Conservation (phyloP, 2,113 vertebrate genomes). For the Narcine bancroftii region DNA sequence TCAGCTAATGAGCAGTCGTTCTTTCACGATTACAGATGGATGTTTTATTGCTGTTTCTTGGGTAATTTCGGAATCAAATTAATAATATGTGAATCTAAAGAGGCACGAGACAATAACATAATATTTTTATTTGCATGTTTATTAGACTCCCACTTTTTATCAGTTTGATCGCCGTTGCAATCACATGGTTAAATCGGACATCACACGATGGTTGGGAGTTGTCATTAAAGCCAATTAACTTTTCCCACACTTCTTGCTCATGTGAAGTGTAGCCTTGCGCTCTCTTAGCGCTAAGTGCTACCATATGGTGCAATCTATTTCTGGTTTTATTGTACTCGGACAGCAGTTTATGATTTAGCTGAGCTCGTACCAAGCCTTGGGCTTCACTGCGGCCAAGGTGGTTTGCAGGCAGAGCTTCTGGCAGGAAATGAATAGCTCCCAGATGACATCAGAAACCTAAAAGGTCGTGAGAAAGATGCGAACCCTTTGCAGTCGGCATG, state of each 20-base stretch:
- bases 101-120: slow-evolving; percentile 37
- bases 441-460: slow-evolving; percentile 95
- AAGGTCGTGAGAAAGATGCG: slow-evolving; percentile 96
- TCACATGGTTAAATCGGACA: slow-evolving; percentile 60
- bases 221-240: slow-evolving; percentile 85
- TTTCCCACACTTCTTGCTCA: slow-evolving; percentile 79
- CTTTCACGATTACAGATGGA: background rate
- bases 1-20: background rate
- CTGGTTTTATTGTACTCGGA: slow-evolving; percentile 37
- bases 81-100: slow-evolving; percentile 40
- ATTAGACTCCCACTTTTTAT: slow-evolving; percentile 52
- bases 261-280: slow-evolving; percentile 64
- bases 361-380: slow-evolving; percentile 19
- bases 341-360: slow-evolving; percentile 19
- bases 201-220: slow-evolving; percentile 63
- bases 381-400: slow-evolving; percentile 40
- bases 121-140: background rate
- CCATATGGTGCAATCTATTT: slow-evolving; percentile 71
- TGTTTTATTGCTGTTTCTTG: background rate
- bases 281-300: slow-evolving; percentile 81
- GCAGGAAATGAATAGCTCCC: slow-evolving; percentile 99
- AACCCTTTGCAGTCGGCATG: slow-evolving; percentile 80
- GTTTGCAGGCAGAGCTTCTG: slow-evolving; percentile 82
- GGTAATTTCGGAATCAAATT: background rate
- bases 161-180: slow-evolving; percentile 53